Conservation (phyloP, 2,888 invertebrate species). For the Dione juno region DNA sequence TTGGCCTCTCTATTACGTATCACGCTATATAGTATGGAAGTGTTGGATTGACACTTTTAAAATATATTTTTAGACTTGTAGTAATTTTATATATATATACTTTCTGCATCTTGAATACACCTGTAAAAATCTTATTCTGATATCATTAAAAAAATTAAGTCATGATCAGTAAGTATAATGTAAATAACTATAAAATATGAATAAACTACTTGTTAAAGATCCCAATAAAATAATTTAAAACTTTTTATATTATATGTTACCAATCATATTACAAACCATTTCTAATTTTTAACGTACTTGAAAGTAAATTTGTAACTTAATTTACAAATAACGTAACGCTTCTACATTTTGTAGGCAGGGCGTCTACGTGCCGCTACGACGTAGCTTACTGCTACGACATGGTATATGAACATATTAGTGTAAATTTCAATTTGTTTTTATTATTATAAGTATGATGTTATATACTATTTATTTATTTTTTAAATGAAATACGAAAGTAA, state of each 20-base stretch:
- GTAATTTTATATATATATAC: too few species aligned
- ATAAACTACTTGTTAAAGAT: too few species aligned
- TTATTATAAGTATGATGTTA: not conserved
- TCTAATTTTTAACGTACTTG: not conserved
- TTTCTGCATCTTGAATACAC: too few species aligned
- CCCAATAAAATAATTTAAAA: too few species aligned
- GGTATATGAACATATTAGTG: conserved; percentile 15
- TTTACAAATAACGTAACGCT: not conserved
- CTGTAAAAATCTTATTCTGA: too few species aligned
- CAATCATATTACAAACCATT: too few species aligned
- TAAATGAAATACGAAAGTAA: too few species aligned
- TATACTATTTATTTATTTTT: too few species aligned
- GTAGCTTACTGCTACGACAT: conserved; percentile 36
- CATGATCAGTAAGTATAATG: too few species aligned
- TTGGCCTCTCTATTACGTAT: conserved; percentile 38
- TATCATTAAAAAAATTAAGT: too few species aligned
- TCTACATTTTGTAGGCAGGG: conserved; percentile 9
- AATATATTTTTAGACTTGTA: not conserved
- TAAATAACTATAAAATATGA: too few species aligned
- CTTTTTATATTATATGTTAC: too few species aligned
- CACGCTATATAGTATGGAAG: conserved; percentile 32
- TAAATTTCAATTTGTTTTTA: not conserved
- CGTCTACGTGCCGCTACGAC: conserved; percentile 40
- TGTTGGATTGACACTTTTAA: conserved; percentile 16
- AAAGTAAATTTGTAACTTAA: not conserved